Percentiles rank a stretch among this genome's conserved stretches.
These are phyloP conservation scores for Willisornis vidua DNA, from an alignment of 2,113 vertebrate species.

Conservation along the genomic window DNA sequence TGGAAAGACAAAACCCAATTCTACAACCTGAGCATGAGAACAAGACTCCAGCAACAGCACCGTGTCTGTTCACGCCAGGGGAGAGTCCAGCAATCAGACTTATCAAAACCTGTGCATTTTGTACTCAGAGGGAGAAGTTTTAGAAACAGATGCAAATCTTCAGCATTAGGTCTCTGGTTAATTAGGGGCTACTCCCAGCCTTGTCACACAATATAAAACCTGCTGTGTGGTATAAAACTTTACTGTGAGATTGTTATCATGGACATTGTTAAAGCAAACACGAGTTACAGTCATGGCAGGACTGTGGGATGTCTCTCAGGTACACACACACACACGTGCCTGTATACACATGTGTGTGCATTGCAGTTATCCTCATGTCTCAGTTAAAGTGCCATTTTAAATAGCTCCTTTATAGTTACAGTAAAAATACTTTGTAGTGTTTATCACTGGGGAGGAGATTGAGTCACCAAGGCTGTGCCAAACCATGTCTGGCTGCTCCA, in stretches of 20 bases:
- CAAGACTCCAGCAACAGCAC: neutral
- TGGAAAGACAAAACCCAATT: neutral
- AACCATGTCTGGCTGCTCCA: neutral
- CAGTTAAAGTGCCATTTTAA: neutral
- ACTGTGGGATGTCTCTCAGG: neutral
- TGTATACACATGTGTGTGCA: too few relatives aligned
- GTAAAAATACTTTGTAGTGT: neutral
- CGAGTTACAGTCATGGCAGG: neutral
- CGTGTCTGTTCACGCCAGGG: neutral
- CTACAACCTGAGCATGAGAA: neutral
- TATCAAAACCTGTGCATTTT: neutral
- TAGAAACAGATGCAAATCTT: neutral
- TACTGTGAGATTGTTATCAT: neutral
- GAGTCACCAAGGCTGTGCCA: neutral
- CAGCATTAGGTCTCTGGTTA: neutral
- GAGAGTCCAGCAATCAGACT: neutral
- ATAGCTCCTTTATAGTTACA: neutral
- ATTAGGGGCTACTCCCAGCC: neutral
- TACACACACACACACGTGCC: rapidly evolving
- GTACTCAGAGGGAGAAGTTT: neutral
- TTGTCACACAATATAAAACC: neutral
- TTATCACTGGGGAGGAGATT: neutral
- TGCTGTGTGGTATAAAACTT: neutral
- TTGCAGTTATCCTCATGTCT: neutral
- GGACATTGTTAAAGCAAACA: neutral